Percentiles rank a stretch among this genome's conserved stretches.
These are phyloP conservation scores for Artemia sinica DNA, from an alignment of 2,888 invertebrate species.

Conservation along the genomic window DNA sequence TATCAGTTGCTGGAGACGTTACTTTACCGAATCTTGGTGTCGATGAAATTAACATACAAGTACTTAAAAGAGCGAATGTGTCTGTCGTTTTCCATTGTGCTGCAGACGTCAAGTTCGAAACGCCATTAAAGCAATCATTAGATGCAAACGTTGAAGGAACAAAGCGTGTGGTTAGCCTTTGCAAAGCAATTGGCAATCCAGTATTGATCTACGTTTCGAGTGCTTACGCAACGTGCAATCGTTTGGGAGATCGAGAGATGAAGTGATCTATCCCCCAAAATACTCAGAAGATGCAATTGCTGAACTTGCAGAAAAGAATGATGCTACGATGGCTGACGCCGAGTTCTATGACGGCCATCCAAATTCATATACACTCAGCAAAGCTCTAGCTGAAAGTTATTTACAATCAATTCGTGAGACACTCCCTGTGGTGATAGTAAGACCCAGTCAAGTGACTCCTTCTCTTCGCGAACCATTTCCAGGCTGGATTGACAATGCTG, in stretches of 20 bases:
- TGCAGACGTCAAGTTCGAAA: slow-evolving; percentile 11
- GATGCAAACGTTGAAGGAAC: slow-evolving; percentile 6
- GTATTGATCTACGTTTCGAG: slow-evolving; percentile 2
- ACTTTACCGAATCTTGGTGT: slow-evolving; percentile 3
- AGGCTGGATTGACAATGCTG: neutral
- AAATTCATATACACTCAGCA: neutral
- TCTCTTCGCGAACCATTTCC: slow-evolving; percentile 5
- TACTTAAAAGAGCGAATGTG: neutral
- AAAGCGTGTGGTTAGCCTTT: slow-evolving; percentile 3
- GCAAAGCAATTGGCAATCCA: slow-evolving; percentile 8
- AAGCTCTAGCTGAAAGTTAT: neutral
- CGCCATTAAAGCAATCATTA: neutral
- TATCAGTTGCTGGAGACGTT: neutral
- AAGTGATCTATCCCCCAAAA: neutral
- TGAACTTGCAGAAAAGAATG: neutral
- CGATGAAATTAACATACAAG: neutral
- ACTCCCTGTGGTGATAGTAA: neutral
- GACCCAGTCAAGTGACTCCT: slow-evolving; percentile 7
- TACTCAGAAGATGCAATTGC: neutral
- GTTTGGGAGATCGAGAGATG: slow-evolving; percentile 4
- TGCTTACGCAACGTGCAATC: slow-evolving; percentile 3
- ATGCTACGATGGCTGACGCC: neutral
- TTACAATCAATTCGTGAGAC: neutral
- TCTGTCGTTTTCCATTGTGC: slow-evolving; percentile 10
- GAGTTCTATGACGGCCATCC: slow-evolving; percentile 10